Conservation (phyloP, 1,140 invertebrate genomes). For the Neodiprion fabricii region DNA sequence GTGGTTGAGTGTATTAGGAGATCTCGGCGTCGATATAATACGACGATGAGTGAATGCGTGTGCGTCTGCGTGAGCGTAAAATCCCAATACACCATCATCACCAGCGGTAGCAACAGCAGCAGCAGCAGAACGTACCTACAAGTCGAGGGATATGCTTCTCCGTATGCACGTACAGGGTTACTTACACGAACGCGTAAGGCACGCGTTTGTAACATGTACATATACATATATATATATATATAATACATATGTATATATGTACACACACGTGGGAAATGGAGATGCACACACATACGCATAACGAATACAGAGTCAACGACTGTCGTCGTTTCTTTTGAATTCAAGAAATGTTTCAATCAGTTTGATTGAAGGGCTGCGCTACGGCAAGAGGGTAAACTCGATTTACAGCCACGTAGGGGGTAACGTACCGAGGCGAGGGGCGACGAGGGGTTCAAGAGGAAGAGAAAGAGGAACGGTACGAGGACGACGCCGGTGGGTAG, state of each 20-base stretch:
- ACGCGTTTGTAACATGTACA: not conserved
- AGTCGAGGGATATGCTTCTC: too few relatives aligned
- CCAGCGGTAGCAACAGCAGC: too few relatives aligned
- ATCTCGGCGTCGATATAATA: not conserved
- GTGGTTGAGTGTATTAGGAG: not conserved
- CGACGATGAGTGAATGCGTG: slow-evolving; percentile 15
- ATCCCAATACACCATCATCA: not conserved
- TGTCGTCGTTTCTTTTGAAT: slow-evolving; percentile 63
- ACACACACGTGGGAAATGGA: slow-evolving; percentile 24
- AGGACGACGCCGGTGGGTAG: slow-evolving; percentile 12
- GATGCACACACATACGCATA: slow-evolving; percentile 23
- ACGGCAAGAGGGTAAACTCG: slow-evolving; percentile 64
- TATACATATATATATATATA: not conserved
- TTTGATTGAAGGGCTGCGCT: slow-evolving; percentile 64
- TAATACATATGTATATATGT: slow-evolving; percentile 25
- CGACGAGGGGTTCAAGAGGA: slow-evolving; percentile 17
- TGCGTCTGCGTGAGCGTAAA: slow-evolving; percentile 14
- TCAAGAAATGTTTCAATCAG: slow-evolving; percentile 65
- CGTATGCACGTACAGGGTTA: not conserved
- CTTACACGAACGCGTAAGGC: not conserved
- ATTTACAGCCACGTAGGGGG: slow-evolving; percentile 55
- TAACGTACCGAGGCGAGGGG: slow-evolving; percentile 30
- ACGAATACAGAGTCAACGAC: slow-evolving; percentile 22
- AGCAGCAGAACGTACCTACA: not conserved
- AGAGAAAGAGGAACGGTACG: slow-evolving; percentile 10